Conservation (phyloP, 2,888 invertebrate species). For the Mylabris sibirica region DNA sequence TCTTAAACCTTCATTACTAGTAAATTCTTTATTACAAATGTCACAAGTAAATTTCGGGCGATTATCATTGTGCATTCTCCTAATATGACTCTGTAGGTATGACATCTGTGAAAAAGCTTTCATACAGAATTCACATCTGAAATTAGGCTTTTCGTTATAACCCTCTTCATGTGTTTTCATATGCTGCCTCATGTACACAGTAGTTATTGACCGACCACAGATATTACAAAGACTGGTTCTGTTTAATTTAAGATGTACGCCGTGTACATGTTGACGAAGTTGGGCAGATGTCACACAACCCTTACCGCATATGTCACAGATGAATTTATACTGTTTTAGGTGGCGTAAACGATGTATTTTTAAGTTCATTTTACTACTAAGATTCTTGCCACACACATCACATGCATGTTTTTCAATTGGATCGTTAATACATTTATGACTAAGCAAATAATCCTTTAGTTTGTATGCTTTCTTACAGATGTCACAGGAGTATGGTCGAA, state of each 20-base stretch:
- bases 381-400: conserved; percentile 15
- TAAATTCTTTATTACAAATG: conserved; percentile 47
- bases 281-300: conserved; percentile 50
- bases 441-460: neutral
- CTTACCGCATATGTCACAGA: conserved; percentile 57
- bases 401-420: neutral
- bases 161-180: conserved; percentile 50
- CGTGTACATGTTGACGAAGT: conserved; percentile 47
- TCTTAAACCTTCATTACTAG: conserved; percentile 47
- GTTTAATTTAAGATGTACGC: conserved; percentile 44
- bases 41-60: conserved; percentile 44
- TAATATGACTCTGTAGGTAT: conserved; percentile 46
- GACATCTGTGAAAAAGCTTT: conserved; percentile 48
- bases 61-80: conserved; percentile 47
- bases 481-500: neutral
- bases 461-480: neutral
- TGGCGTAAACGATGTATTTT: conserved; percentile 62
- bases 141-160: conserved; percentile 43
- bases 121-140: conserved; percentile 50
- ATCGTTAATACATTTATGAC: neutral
- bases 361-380: conserved; percentile 23
- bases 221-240: conserved; percentile 59
- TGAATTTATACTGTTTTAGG: conserved; percentile 63
- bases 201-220: conserved; percentile 64
- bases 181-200: conserved; percentile 44